These are phyloP conservation scores for Hemibates koningsi DNA, from an alignment of 2,113 vertebrate genomes.

Conservation along the genomic window DNA sequence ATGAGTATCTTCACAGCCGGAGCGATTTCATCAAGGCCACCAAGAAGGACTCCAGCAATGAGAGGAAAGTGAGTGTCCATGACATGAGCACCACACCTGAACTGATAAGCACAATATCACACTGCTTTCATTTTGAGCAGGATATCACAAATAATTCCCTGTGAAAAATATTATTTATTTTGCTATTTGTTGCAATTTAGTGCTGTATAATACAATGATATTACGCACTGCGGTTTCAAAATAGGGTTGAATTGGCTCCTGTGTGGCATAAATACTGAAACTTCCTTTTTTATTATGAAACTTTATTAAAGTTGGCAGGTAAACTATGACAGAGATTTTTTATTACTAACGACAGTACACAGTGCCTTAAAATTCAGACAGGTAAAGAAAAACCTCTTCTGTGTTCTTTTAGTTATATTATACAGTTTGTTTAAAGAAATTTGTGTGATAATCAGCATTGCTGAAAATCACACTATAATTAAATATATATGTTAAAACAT, in stretches of 20 bases:
- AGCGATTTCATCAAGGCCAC: slow-evolving; percentile 86
- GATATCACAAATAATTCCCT: background rate
- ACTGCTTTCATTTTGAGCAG: background rate
- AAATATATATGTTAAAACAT: background rate
- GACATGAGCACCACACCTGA: background rate
- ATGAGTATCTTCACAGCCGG: slow-evolving; percentile 82
- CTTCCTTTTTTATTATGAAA: background rate
- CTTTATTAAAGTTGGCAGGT: background rate
- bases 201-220: background rate
- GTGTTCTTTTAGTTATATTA: background rate
- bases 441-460: background rate
- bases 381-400: background rate
- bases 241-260: background rate
- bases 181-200: background rate
- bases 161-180: background rate
- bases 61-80: slow-evolving; percentile 79
- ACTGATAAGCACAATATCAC: background rate
- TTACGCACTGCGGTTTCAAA: background rate
- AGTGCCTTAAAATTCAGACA: background rate
- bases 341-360: background rate
- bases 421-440: background rate
- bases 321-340: background rate
- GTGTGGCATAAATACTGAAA: background rate
- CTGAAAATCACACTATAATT: background rate
- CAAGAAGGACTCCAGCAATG: slow-evolving; percentile 82